A percentile compares a stretch with the other conserved stretches of the same genome.
Evolutionary conservation across 2,113 vertebrate species (phyloP).

Genomic region (Azemiops feae): DNA sequence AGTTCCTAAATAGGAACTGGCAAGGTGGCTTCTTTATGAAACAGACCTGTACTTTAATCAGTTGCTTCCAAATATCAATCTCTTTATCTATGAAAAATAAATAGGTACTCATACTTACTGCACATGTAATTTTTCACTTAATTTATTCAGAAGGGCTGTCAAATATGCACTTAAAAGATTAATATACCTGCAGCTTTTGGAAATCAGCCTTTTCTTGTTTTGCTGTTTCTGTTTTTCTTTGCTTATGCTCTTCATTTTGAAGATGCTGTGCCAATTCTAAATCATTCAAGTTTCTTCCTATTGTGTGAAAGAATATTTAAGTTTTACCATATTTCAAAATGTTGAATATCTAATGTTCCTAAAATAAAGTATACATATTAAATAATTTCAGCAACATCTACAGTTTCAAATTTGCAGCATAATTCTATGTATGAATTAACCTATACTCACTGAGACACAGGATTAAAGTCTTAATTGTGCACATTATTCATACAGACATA

Average conservation of each 20-base stretch:
- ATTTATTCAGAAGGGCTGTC: neutral
- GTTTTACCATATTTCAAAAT: neutral
- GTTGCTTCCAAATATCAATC: neutral
- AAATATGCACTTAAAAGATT: neutral
- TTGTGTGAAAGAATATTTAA: neutral
- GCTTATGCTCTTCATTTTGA: constrained; percentile 80
- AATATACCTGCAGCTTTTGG: constrained; percentile 83
- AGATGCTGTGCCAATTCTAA: constrained; percentile 77
- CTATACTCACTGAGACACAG: neutral
- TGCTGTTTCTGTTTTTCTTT: constrained; percentile 69
- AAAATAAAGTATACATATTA: neutral
- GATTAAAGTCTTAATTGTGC: neutral
- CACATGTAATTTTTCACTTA: neutral
- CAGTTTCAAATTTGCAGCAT: neutral
- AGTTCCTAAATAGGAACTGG: too few species aligned
- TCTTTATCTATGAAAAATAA: neutral
- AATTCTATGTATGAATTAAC: neutral
- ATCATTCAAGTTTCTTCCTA: constrained; percentile 64
- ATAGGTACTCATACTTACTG: neutral
- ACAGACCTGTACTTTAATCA: too few species aligned
- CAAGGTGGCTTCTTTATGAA: neutral
- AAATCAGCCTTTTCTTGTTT: constrained; percentile 80
- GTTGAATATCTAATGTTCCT: neutral
- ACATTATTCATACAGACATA: neutral
- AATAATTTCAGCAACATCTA: neutral